Base-by-base conservation (phyloP, 2,888 invertebrate species). In the Perizoma flavofasciatum region DNA sequence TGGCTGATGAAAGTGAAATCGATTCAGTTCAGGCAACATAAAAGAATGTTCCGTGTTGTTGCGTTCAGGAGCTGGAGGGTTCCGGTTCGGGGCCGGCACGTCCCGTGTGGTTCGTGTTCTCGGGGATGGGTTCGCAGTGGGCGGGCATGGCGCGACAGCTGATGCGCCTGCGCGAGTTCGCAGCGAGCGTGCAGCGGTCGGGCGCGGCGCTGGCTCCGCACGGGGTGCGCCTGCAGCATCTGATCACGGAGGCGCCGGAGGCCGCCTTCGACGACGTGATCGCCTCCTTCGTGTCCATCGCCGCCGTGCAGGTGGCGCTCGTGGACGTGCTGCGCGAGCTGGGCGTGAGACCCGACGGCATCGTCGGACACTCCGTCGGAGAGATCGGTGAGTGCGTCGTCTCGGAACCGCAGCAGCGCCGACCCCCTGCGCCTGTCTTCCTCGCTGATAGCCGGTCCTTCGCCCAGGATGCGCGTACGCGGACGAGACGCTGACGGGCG, bases 111-210 rank as follows among this genome's bases (percentile, higher is more conserved):
- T 99, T 95, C 86, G 94, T 99, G 66, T 99, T 98, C 91, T 96
- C 98, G 48, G 99, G 99, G 61, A 99, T 99, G 99, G 99, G 99
- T 9, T 96, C 97, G 45, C 99, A 99, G 89, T 99, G 99, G 99
- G 94, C 96, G 49, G 98, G 97, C 74, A 99, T 99, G 99, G 98
- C 96, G 9, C 95, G 95, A 78, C 94, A 96, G 61, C 93, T 99
- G 69, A 95, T 99, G 95, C 88, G 93, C 65, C 92, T 99, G 66
- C 97, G 97, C 55, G 89, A 93, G 0, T 99, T 99, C 91, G 95
- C 95, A 65, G 93, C 94, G 55, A 96, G 97, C 59, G 94, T 99
- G 69, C 92, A 94, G 68, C 94, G 94, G 64, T 96, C 96, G 68
- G 95, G 97, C 5, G 95, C 95, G 49, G 95, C 95, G 9, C 92